Percentiles rank a stretch among this genome's conserved stretches.
Conservation (phyloP, 1,140 invertebrate species). For the Trichogramma pretiosum region DNA sequence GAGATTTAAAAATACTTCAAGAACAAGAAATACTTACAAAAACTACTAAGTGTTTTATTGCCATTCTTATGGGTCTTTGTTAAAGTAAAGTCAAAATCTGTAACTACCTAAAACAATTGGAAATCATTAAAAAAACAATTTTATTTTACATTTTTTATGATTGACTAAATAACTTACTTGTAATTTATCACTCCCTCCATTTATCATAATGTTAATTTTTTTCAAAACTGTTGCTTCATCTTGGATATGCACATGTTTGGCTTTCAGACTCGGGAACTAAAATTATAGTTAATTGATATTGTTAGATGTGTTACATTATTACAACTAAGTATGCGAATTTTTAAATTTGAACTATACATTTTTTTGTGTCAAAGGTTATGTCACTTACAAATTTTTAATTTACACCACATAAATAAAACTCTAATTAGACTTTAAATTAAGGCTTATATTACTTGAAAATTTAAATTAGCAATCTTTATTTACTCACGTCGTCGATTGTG, state of each 20-base stretch:
- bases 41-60: conserved; percentile 22
- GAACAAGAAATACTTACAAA: conserved; percentile 23
- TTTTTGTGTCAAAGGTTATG: too few species aligned
- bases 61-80: conserved; percentile 38
- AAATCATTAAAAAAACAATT: not conserved
- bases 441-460: too few species aligned
- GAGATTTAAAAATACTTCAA: not conserved
- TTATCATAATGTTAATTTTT: conserved; percentile 56
- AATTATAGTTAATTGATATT: not conserved
- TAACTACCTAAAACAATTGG: conserved; percentile 28
- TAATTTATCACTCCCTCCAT: conserved; percentile 57
- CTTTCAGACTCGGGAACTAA: not conserved
- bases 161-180: conserved; percentile 43
- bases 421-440: too few species aligned
- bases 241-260: not conserved
- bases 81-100: conserved; percentile 35
- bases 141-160: not conserved
- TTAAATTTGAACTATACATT: too few species aligned
- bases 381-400: too few species aligned
- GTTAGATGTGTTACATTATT: too few species aligned
- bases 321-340: too few species aligned
- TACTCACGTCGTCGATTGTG: too few species aligned
- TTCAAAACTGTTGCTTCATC: not conserved
- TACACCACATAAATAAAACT: too few species aligned
- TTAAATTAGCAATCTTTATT: too few species aligned